phyloP scores from a whole-genome alignment of 2,113 vertebrate species.

The Puma concolor region DNA sequence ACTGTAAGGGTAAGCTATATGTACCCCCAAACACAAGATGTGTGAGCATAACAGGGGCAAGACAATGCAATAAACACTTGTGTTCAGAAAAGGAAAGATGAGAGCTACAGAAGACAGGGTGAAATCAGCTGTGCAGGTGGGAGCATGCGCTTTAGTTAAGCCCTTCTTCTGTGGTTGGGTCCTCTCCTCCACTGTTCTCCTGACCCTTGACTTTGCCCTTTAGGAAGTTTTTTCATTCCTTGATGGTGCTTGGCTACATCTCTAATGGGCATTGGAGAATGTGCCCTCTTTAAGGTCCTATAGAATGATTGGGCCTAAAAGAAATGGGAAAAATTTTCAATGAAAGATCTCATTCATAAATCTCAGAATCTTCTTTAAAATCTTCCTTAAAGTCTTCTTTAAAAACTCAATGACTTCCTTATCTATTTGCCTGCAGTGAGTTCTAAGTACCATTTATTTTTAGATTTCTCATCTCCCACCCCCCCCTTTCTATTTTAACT shows the following conservation, averaged over 20 bases:
- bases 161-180: neutral
- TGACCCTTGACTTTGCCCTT: too few species aligned
- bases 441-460: neutral
- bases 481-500: neutral
- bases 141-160: too few species aligned
- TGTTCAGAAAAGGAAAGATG: neutral
- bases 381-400: neutral
- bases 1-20: neutral
- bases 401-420: neutral
- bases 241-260: neutral
- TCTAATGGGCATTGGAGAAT: neutral
- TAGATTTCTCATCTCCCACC: neutral
- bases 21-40: neutral
- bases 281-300: neutral
- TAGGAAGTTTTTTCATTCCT: neutral
- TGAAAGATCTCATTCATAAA: neutral
- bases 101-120: neutral
- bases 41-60: neutral
- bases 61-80: neutral
- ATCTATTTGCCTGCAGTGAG: neutral
- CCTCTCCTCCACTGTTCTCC: neutral
- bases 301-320: neutral
- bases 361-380: neutral
- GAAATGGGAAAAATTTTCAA: neutral
- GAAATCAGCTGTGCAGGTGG: neutral